A percentile compares a stretch with the other conserved stretches of the same genome.
These are phyloP conservation scores for Pseudanteris insignis DNA, from an alignment of 2,888 invertebrate species.

Conservation along the genomic window DNA sequence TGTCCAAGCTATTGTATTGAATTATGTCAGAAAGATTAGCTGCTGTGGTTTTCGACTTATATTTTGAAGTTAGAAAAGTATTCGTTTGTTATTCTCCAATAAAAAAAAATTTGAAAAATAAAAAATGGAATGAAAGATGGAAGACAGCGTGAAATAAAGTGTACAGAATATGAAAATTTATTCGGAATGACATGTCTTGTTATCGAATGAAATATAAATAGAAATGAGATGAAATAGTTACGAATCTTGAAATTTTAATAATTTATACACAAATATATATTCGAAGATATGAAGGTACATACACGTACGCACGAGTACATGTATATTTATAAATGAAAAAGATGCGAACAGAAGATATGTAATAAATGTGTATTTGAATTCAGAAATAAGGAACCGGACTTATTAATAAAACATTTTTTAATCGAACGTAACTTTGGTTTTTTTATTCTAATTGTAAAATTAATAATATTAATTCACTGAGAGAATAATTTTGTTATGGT, in stretches of 20 bases:
- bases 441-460: too few relatives aligned
- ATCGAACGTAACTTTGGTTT: too few relatives aligned
- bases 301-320: slow-evolving; percentile 21
- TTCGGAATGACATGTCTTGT: slow-evolving; percentile 32
- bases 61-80: slow-evolving; percentile 9
- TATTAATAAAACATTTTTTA: slow-evolving; percentile 43
- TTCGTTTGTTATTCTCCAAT: slow-evolving; percentile 21
- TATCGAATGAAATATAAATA: slow-evolving; percentile 38
- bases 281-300: slow-evolving; percentile 16
- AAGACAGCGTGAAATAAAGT: slow-evolving; percentile 8
- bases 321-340: slow-evolving; percentile 33
- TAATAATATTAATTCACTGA: too few relatives aligned
- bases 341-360: slow-evolving; percentile 10
- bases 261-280: slow-evolving; percentile 22
- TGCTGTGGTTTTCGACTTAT: slow-evolving; percentile 5
- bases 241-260: slow-evolving; percentile 40
- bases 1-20: too few relatives aligned
- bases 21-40: slow-evolving; percentile 1
- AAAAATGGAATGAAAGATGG: slow-evolving; percentile 1
- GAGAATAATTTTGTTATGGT: too few relatives aligned
- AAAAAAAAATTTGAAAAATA: slow-evolving; percentile 4
- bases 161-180: slow-evolving; percentile 22
- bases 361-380: slow-evolving; percentile 40
- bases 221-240: slow-evolving; percentile 36
- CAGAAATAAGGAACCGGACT: slow-evolving; percentile 37